Evolutionary conservation across 1,140 invertebrate genomes (phyloP).

Genomic region (Sesamia nonagrioides): DNA sequence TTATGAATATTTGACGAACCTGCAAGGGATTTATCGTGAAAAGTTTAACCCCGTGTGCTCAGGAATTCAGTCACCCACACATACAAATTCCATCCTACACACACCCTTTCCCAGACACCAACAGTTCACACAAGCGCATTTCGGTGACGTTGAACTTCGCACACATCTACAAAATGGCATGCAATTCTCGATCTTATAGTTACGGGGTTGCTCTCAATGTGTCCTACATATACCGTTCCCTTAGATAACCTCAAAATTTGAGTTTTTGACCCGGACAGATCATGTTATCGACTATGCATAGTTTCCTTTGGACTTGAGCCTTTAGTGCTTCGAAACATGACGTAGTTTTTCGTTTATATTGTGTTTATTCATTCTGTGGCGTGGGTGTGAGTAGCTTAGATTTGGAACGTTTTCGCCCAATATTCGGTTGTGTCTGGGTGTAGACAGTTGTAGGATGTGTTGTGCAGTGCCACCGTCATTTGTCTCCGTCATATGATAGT

Average conservation of each 20-base stretch:
- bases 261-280: conserved; percentile 67
- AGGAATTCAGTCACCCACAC: conserved; percentile 48
- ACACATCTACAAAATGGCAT: conserved; percentile 63
- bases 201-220: conserved; percentile 68
- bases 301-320: conserved; percentile 23
- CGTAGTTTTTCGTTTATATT: conserved; percentile 17
- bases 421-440: conserved; percentile 44
- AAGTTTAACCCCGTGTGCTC: conserved; percentile 47
- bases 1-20: neutral
- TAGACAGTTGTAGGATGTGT: conserved; percentile 47
- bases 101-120: conserved; percentile 44
- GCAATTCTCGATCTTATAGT: conserved; percentile 75
- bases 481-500: conserved; percentile 39
- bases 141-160: conserved; percentile 55
- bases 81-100: conserved; percentile 49
- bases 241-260: conserved; percentile 83
- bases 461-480: conserved; percentile 41
- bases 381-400: conserved; percentile 27
- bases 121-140: conserved; percentile 46
- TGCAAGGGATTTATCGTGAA: conserved; percentile 23
- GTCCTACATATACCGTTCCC: conserved; percentile 81
- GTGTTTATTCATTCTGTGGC: neutral
- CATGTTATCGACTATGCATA: conserved; percentile 52
- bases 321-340: conserved; percentile 1
- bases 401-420: conserved; percentile 37